Conservation (phyloP, 2,113 vertebrate species). For the Serilophus lunatus region DNA sequence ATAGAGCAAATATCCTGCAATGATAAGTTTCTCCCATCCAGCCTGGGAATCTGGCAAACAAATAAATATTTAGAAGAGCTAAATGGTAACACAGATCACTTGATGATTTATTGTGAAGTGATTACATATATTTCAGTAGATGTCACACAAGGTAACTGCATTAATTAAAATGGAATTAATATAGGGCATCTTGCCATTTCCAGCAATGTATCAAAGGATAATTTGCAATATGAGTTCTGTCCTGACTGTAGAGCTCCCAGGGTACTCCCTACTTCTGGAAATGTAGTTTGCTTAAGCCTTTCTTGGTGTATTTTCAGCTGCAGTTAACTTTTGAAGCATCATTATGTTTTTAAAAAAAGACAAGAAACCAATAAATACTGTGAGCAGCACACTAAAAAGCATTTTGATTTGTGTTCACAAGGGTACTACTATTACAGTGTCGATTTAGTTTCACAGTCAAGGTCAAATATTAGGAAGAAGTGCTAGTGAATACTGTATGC, state of each 20-base stretch:
- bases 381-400: background rate
- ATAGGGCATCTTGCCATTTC: background rate
- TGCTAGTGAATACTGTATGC: background rate
- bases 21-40: background rate
- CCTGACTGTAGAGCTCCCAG: background rate
- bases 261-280: background rate
- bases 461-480: background rate
- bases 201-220: background rate
- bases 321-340: background rate
- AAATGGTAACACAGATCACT: constrained; percentile 14
- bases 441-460: background rate
- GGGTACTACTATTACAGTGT: background rate
- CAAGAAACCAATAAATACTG: background rate
- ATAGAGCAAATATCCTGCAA: background rate
- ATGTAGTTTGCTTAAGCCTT: background rate
- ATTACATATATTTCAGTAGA: background rate
- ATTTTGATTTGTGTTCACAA: background rate
- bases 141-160: background rate
- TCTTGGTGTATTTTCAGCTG: background rate
- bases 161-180: constrained; percentile 38
- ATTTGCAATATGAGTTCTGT: background rate
- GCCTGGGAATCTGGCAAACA: background rate
- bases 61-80: background rate
- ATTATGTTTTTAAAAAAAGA: background rate
- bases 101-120: background rate